Evolutionary conservation across 2,113 vertebrate species (phyloP), one percentile per base, ranked within the genome.

Genomic region (Eurypyga helias): DNA sequence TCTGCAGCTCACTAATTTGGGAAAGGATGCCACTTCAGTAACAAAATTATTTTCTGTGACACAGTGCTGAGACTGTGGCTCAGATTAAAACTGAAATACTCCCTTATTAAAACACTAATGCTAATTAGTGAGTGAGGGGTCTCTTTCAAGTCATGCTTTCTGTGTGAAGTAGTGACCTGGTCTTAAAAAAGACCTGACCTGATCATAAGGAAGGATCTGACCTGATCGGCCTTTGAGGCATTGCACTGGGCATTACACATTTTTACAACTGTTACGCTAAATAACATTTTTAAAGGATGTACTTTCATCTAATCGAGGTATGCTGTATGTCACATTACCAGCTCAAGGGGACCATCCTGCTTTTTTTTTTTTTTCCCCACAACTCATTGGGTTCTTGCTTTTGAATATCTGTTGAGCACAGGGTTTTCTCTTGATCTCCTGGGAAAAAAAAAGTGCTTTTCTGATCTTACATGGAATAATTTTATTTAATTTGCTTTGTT

Each of bases 381-480:
- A 57, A 16, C 62, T 89, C 31, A 5, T 21, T 43, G 28, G 3
- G 13, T 54, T 45, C n/a, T 93, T 8, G 6, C 29, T 76, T 93
- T 49, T 83, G 29, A n/a, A 3, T 77, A 12, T 28, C 17, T 80
- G 24, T 29, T 62, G 46, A 73, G 19, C 36, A 17, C 21, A 26
- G 48, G 6, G 17, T 66, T 81, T 62, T 69, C 17, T 61, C 43
- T 41, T 70, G 28, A 33, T 25, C 8, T 51, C 6, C 11, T 45
- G 11, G 12, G 3, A 28, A 38, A 33, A 24, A 41, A 45, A 25
- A 9, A 18, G 0, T 24, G 0, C 0, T 3, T 58, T 86, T 82
- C 2, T 76, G 29, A 45, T 36, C 21, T 51, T 31, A 21, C 67
- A 33, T 31, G 21, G 36, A 85, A 36, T 76, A 26, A 13, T 61